Percentiles rank a stretch among this genome's conserved stretches.
Evolutionary conservation across 1,140 invertebrate species (phyloP).

Genomic region (Lysiphlebus fabarum): DNA sequence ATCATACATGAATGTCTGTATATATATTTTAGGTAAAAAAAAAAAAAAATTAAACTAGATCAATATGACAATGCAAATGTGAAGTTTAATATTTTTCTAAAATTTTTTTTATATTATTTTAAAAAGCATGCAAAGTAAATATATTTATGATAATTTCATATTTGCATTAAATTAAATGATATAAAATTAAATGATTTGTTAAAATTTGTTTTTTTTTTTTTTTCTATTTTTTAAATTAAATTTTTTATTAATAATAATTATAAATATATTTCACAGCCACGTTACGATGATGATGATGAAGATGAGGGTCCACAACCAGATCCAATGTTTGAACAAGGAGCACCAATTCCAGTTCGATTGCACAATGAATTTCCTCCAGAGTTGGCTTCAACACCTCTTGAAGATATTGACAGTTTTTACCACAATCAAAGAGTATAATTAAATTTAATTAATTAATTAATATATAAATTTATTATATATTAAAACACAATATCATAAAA

Average conservation of each 20-base stretch:
- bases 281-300: slow-evolving; percentile 93
- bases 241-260: slow-evolving; percentile 17
- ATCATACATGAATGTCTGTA: too few relatives aligned
- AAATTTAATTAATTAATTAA: slow-evolving; percentile 41
- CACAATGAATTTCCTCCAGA: slow-evolving; percentile 87
- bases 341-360: slow-evolving; percentile 83
- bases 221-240: too few relatives aligned
- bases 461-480: neutral
- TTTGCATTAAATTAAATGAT: too few relatives aligned
- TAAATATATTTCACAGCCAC: slow-evolving; percentile 63
- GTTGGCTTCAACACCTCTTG: slow-evolving; percentile 87
- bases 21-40: too few relatives aligned
- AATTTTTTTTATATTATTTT: too few relatives aligned
- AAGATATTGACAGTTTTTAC: slow-evolving; percentile 93
- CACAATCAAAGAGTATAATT: slow-evolving; percentile 90
- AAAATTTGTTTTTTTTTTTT: neutral
- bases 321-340: slow-evolving; percentile 87
- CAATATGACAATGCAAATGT: too few relatives aligned
- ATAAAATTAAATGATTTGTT: too few relatives aligned
- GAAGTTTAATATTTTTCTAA: too few relatives aligned
- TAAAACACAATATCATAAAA: too few relatives aligned
- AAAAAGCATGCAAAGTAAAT: too few relatives aligned
- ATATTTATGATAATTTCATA: too few relatives aligned
- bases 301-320: slow-evolving; percentile 93
- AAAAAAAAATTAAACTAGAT: too few relatives aligned